Percentiles rank a stretch among this genome's conserved stretches.
Conservation (phyloP, 1,140 invertebrate genomes). For the Polypedilum vanderplanki region DNA sequence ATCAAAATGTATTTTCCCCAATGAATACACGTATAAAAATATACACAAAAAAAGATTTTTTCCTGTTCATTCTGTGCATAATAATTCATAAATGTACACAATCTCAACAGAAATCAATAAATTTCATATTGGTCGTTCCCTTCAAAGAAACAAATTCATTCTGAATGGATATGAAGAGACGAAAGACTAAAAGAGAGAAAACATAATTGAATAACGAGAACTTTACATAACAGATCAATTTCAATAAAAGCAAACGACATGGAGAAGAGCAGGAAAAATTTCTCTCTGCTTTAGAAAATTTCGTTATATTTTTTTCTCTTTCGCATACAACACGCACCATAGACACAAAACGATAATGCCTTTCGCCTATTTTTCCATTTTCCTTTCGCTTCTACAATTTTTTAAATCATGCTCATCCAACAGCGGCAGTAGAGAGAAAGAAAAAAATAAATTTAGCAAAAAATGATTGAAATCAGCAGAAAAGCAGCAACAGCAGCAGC, state of each 20-base stretch:
- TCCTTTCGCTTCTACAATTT: neutral
- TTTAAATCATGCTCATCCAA: slow-evolving; percentile 18
- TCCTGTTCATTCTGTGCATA: too few relatives aligned
- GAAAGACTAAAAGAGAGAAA: neutral
- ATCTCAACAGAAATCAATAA: too few relatives aligned
- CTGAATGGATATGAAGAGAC: neutral
- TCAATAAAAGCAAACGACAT: slow-evolving; percentile 18
- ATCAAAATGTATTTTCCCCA: too few relatives aligned
- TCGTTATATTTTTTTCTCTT: neutral
- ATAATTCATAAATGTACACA: too few relatives aligned
- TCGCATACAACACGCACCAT: slow-evolving; percentile 16
- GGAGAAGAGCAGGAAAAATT: slow-evolving; percentile 1
- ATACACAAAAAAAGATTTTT: too few relatives aligned
- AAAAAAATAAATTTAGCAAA: slow-evolving; percentile 20
- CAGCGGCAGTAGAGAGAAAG: neutral
- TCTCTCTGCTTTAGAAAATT: neutral
- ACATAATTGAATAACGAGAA: slow-evolving; percentile 19
- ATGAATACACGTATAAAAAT: too few relatives aligned
- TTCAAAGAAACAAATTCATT: too few relatives aligned
- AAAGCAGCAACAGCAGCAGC: neutral
- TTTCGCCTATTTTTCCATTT: slow-evolving; percentile 2
- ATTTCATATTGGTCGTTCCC: too few relatives aligned
- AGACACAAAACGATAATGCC: slow-evolving; percentile 17
- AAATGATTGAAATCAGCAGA: slow-evolving; percentile 18
- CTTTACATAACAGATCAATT: slow-evolving; percentile 19